Evolutionary conservation across 2,797 vertebrate species (phyloP).

Genomic region (Spheniscus humboldti): DNA sequence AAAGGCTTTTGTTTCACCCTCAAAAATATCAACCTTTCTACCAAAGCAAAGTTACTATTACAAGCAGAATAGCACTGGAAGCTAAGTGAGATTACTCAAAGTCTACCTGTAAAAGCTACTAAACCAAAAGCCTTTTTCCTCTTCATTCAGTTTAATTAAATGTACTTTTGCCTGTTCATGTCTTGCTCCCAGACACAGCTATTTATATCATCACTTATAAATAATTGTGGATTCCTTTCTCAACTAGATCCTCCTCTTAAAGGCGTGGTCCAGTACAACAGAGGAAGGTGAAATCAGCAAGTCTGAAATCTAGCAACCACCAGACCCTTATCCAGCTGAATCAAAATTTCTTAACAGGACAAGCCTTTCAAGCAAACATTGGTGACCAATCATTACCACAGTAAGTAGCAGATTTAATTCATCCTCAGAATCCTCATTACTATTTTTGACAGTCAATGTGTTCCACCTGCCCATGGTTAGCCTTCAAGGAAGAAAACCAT

Average conservation of each 20-base stretch:
- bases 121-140: not conserved
- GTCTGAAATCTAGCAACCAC: not conserved
- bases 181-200: not conserved
- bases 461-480: not conserved
- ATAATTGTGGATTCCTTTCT: not conserved
- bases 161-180: not conserved
- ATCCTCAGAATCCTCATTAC: not conserved
- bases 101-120: not conserved
- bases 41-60: not conserved
- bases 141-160: not conserved
- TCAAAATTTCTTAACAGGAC: not conserved
- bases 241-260: not conserved
- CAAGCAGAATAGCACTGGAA: not conserved
- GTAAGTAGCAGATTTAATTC: not conserved
- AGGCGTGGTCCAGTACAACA: not conserved
- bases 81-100: not conserved
- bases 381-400: not conserved
- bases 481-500: not conserved
- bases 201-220: slow-evolving; percentile 3
- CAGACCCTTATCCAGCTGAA: not conserved
- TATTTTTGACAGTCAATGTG: not conserved
- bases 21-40: not conserved
- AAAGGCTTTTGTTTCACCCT: not conserved
- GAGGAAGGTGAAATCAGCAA: not conserved
- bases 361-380: not conserved